Conservation (phyloP, 2,797 vertebrate genomes). For the Knipowitschia caucasica region DNA sequence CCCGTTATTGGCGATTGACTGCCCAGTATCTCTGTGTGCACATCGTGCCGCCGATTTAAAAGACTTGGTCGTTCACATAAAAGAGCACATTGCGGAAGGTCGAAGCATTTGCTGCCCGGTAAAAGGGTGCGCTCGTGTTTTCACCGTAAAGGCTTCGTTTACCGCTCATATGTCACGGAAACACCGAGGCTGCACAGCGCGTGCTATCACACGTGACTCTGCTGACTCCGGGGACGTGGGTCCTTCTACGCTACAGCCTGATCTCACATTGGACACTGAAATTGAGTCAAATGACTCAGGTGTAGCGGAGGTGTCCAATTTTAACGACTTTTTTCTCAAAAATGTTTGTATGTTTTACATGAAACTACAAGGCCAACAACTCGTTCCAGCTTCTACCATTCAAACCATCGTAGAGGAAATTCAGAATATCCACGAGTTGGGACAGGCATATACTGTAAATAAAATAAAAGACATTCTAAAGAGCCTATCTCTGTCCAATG, state of each 20-base stretch:
- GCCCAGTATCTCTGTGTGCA: conserved; percentile 19
- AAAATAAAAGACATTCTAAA: conserved; percentile 16
- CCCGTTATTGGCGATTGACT: conserved; percentile 12
- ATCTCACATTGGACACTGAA: background rate
- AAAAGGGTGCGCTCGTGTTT: conserved; percentile 29
- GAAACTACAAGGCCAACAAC: conserved; percentile 8
- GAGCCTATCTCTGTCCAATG: conserved; percentile 20
- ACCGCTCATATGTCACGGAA: conserved; percentile 38
- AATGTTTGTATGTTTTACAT: conserved; percentile 28
- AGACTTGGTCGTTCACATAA: conserved; percentile 27
- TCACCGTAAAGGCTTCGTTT: conserved; percentile 24
- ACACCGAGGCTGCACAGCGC: conserved; percentile 27
- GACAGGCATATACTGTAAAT: conserved; percentile 25
- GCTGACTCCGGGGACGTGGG: background rate
- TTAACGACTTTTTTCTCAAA: conserved; percentile 24
- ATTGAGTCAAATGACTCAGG: background rate
- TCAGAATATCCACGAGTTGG: conserved; percentile 9
- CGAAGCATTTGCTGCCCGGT: conserved; percentile 21
- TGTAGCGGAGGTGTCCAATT: conserved; percentile 16
- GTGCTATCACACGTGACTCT: conserved; percentile 8
- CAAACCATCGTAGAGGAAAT: background rate
- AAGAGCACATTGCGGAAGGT: conserved; percentile 32
- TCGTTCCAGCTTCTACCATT: conserved; percentile 4
- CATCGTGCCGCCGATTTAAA: conserved; percentile 14
- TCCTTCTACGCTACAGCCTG: background rate